Percentiles rank a stretch among this genome's conserved stretches.
phyloP scores from a whole-genome alignment of 2,797 vertebrate genomes.

The Tamandua tetradactyla region DNA sequence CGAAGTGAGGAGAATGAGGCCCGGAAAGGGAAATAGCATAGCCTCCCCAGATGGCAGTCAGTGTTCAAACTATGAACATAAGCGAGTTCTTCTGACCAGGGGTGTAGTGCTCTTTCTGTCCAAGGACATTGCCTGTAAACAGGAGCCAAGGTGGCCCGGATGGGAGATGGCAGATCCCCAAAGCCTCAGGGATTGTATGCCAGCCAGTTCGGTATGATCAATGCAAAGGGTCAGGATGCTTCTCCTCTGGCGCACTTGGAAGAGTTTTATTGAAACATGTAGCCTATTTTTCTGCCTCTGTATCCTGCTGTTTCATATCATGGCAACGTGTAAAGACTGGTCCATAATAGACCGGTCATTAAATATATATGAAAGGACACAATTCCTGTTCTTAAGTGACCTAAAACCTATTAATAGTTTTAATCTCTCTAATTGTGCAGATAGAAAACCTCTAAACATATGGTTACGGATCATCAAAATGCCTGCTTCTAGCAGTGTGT shows the following conservation, averaged over 20 bases:
- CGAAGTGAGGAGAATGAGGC: background rate
- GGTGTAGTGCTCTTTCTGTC: background rate
- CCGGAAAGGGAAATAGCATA: background rate
- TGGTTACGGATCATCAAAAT: slow-evolving; percentile 32
- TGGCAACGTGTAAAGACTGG: background rate
- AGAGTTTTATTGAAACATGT: background rate
- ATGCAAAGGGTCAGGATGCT: background rate
- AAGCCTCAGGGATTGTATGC: background rate
- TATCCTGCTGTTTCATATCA: background rate
- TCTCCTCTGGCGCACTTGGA: background rate
- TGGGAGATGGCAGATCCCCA: background rate
- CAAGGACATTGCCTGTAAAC: background rate
- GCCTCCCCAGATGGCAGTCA: background rate
- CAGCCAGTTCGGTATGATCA: background rate
- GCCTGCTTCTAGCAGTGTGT: background rate
- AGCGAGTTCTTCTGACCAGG: background rate
- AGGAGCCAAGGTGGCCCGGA: background rate
- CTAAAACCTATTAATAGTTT: slow-evolving; percentile 15
- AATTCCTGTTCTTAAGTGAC: background rate
- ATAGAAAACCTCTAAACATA: slow-evolving; percentile 59
- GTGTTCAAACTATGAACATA: background rate
- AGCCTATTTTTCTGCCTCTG: background rate
- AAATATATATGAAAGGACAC: background rate
- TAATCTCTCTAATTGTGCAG: slow-evolving; percentile 48
- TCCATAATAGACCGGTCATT: background rate